These are phyloP conservation scores for Apeltes quadracus DNA, from an alignment of 2,113 vertebrate species.

Conservation along the genomic window DNA sequence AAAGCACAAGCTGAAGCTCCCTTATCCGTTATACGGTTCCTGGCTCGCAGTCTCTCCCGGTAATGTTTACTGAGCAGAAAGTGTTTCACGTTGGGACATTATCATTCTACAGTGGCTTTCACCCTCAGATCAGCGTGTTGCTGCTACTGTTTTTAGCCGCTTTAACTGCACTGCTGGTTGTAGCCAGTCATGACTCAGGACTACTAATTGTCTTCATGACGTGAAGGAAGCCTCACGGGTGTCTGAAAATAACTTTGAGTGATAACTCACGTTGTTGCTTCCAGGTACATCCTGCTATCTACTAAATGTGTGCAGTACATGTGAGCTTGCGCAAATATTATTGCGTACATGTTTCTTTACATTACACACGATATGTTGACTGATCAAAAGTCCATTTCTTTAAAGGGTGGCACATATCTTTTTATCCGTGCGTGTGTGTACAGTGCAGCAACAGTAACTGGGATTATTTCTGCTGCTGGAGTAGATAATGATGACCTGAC, in stretches of 20 bases:
- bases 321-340: background rate
- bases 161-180: conserved; percentile 68
- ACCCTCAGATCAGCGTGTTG: conserved; percentile 66
- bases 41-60: conserved; percentile 24
- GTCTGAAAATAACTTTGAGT: conserved; percentile 66
- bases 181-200: conserved; percentile 70
- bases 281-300: conserved; percentile 35
- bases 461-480: conserved; percentile 30
- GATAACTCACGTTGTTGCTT: conserved; percentile 52
- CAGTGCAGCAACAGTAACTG: conserved; percentile 6
- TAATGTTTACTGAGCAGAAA: conserved; percentile 31
- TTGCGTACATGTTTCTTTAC: background rate
- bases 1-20: conserved; percentile 12
- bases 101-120: conserved; percentile 63
- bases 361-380: background rate
- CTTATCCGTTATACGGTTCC: conserved; percentile 16
- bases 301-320: background rate
- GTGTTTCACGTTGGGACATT: conserved; percentile 38
- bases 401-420: background rate
- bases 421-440: background rate
- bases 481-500: conserved; percentile 42
- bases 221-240: conserved; percentile 59
- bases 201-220: conserved; percentile 70
- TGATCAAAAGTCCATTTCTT: background rate
- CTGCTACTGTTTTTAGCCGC: conserved; percentile 70